Conservation (phyloP, 2,113 vertebrate genomes). For the Zapus hudsonius region DNA sequence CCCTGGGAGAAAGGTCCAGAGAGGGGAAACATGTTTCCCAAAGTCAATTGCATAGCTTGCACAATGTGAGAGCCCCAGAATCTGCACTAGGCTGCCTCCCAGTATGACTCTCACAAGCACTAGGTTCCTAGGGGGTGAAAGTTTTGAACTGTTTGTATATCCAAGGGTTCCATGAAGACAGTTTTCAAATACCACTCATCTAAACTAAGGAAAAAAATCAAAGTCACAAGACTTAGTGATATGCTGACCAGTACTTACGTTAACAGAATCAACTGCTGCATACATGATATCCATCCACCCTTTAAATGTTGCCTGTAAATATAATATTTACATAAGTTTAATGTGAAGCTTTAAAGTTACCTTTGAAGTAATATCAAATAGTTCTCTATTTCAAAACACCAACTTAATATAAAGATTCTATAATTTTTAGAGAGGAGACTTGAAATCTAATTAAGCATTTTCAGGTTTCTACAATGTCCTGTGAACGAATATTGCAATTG, state of each 20-base stretch:
- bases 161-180: neutral
- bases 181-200: neutral
- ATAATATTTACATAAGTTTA: slow-evolving; percentile 69
- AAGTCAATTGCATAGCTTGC: neutral
- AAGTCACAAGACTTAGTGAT: neutral
- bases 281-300: slow-evolving; percentile 91
- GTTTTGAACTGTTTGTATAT: neutral
- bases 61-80: neutral
- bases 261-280: slow-evolving; percentile 88
- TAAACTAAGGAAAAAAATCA: neutral
- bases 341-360: slow-evolving; percentile 17
- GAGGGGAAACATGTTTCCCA: neutral
- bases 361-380: slow-evolving; percentile 22
- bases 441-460: slow-evolving; percentile 19
- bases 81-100: neutral
- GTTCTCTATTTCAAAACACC: slow-evolving; percentile 30
- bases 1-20: neutral
- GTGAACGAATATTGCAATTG: neutral
- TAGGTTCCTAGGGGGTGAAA: neutral
- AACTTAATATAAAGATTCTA: neutral
- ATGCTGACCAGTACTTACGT: slow-evolving; percentile 82
- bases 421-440: neutral
- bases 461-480: neutral
- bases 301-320: slow-evolving; percentile 89
- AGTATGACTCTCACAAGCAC: neutral